phyloP scores from a whole-genome alignment of 2,888 invertebrate species.

The Eurytoma adleriae region DNA sequence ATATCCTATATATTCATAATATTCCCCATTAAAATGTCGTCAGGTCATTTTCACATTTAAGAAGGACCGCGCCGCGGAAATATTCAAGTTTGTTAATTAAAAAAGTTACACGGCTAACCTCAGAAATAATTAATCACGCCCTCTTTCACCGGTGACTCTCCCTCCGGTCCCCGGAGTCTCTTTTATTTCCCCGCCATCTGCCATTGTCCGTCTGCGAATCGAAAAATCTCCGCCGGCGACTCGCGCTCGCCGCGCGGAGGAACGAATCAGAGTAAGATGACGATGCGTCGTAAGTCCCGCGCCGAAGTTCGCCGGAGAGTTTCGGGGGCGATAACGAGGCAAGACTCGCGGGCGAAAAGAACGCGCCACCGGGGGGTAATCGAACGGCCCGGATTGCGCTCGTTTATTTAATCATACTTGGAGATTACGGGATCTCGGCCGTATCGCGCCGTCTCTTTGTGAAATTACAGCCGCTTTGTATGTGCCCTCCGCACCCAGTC shows the following conservation, averaged over 20 bases:
- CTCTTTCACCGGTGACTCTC: conserved; percentile 16
- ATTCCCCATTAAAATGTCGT: conserved; percentile 39
- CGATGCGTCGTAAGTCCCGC: background rate
- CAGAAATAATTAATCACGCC: conserved; percentile 44
- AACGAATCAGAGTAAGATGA: too few relatives aligned
- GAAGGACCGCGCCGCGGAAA: background rate
- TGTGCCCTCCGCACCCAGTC: too few relatives aligned
- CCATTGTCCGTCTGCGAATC: too few relatives aligned
- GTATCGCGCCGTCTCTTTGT: background rate
- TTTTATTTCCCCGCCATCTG: background rate
- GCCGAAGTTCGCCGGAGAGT: background rate
- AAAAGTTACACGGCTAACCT: conserved; percentile 26
- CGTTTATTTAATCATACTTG: conserved; percentile 20
- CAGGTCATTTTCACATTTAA: background rate
- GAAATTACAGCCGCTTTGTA: background rate
- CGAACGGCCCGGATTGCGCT: conserved; percentile 6
- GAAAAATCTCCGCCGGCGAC: too few relatives aligned
- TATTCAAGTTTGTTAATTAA: conserved; percentile 50
- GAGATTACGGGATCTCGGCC: background rate
- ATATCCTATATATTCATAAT: conserved; percentile 4
- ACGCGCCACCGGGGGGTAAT: conserved; percentile 3
- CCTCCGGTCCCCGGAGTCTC: background rate
- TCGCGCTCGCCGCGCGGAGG: too few relatives aligned
- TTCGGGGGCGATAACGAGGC: conserved; percentile 12
- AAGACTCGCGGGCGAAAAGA: conserved; percentile 2